Evolutionary conservation across 2,888 invertebrate genomes (phyloP), one percentile per base, ranked within the genome.

Genomic region (Lochmaea crataegi): DNA sequence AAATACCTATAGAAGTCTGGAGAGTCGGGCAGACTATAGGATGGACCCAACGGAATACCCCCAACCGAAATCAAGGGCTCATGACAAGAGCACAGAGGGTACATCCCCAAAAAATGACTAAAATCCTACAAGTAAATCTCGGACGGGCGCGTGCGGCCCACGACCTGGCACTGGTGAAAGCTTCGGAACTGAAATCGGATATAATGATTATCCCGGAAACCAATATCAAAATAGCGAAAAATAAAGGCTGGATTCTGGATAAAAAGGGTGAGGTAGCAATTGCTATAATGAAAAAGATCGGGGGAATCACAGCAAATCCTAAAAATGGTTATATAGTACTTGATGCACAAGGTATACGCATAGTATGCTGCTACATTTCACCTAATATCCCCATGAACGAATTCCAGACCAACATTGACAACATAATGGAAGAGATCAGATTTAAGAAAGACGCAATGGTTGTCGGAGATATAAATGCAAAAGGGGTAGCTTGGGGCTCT

Each of bases 141-240:
- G 57, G 57, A 12, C 16, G 57, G 7, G 18, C 57, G 9, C 4
- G 12, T 22, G 22, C 18, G 22, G 57, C 22, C n/a, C 58, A 58
- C 9, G 58, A 58, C 58, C 22, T 77, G 38, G 60, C 71, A 1
- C 32, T 32, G 6, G 69, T 56, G n/a, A 60, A 38, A 3, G 75
- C 72, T 12, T 14, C 12, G 14, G 57, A 63, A 42, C 22, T 56
- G 4, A 42, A 45, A 12, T 57, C 38, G 7, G 76, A 76, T 22
- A 16, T 78, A 6, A 60, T 75, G 1, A 22, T 76, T 11, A 53
- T 68, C 3, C 71, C 68, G 38, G 74, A 78, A 48, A 74, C 76
- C 3, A 77, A 75, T 63, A 61, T 16, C 5, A 63, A 48, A 14
- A 18, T 69, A 7, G 16, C 64, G 3, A 5, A 16, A 14, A 51